These are phyloP conservation scores for Sesia bembeciformis DNA, from an alignment of 2,888 invertebrate species.

Conservation along the genomic window DNA sequence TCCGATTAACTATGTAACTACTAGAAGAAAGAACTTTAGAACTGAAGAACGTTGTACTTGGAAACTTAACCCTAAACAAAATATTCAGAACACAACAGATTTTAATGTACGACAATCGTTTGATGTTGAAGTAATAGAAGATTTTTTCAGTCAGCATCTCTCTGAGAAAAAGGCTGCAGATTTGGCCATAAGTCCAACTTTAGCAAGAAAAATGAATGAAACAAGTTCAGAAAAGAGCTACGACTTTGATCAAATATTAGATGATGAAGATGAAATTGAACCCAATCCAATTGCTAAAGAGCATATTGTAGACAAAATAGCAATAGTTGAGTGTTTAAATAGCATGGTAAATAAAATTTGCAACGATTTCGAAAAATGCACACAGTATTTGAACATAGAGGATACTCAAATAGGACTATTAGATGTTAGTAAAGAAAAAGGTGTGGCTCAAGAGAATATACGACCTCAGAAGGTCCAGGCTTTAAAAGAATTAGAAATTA, in stretches of 20 bases:
- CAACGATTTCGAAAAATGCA: slow-evolving; percentile 32
- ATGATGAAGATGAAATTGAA: slow-evolving; percentile 11
- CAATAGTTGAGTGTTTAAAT: slow-evolving; percentile 42
- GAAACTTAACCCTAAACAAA: neutral
- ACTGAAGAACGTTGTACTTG: slow-evolving; percentile 4
- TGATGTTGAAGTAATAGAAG: slow-evolving; percentile 30
- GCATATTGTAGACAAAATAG: slow-evolving; percentile 16
- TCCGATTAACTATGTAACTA: slow-evolving; percentile 22
- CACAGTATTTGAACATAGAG: slow-evolving; percentile 19
- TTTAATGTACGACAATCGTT: slow-evolving; percentile 9
- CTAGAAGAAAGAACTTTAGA: slow-evolving; percentile 14
- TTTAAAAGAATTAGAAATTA: slow-evolving; percentile 12
- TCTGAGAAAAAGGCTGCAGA: slow-evolving; percentile 23
- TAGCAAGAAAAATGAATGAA: slow-evolving; percentile 44
- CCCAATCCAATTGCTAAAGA: slow-evolving; percentile 4
- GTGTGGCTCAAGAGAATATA: slow-evolving; percentile 15
- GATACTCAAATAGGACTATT: slow-evolving; percentile 10
- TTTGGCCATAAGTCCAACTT: slow-evolving; percentile 34
- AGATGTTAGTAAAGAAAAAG: slow-evolving; percentile 20
- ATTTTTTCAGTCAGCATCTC: slow-evolving; percentile 42
- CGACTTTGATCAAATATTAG: slow-evolving; percentile 19
- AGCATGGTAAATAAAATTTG: slow-evolving; percentile 45
- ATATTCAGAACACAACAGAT: slow-evolving; percentile 6
- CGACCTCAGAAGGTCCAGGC: neutral
- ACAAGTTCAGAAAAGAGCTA: slow-evolving; percentile 38